These are phyloP conservation scores for Syngnathus acus DNA, from an alignment of 2,797 vertebrate species.

Conservation along the genomic window DNA sequence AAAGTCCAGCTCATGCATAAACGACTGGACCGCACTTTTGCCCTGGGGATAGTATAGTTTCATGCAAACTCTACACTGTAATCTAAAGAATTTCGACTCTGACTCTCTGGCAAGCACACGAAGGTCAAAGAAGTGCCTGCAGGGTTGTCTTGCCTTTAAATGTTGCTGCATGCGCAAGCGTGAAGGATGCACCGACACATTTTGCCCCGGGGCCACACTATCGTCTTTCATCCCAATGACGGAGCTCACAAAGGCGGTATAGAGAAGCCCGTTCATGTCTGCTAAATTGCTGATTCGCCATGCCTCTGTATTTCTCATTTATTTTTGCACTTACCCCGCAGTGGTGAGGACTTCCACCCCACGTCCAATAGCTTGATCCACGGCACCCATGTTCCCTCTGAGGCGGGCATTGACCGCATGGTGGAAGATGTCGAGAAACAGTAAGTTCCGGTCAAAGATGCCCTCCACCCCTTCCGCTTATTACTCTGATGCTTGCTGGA, in stretches of 20 bases:
- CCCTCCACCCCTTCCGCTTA: background rate
- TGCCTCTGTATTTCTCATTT: constrained; percentile 32
- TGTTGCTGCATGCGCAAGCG: constrained; percentile 22
- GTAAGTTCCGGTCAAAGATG: constrained; percentile 68
- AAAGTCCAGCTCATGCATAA: constrained; percentile 38
- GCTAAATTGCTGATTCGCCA: constrained; percentile 30
- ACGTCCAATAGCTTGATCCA: constrained; percentile 89
- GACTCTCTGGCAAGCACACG: constrained; percentile 4
- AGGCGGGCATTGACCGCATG: constrained; percentile 88
- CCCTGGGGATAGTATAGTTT: constrained; percentile 20
- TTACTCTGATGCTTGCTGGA: background rate
- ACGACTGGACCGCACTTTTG: constrained; percentile 7
- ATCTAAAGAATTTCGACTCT: constrained; percentile 18
- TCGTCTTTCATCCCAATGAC: constrained; percentile 11
- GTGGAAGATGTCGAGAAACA: constrained; percentile 93
- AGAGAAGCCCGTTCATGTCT: constrained; percentile 29
- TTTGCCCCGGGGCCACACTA: constrained; percentile 13
- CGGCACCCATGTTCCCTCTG: constrained; percentile 84
- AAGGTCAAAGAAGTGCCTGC: constrained; percentile 21
- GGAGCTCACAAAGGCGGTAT: constrained; percentile 26
- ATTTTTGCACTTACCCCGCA: constrained; percentile 40
- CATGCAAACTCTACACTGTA: constrained; percentile 9
- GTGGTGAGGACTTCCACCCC: constrained; percentile 89
- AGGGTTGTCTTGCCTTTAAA: constrained; percentile 13
- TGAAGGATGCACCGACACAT: constrained; percentile 32